phyloP scores from a whole-genome alignment of 2,797 vertebrate genomes.

The Chiropotes sagulatus region DNA sequence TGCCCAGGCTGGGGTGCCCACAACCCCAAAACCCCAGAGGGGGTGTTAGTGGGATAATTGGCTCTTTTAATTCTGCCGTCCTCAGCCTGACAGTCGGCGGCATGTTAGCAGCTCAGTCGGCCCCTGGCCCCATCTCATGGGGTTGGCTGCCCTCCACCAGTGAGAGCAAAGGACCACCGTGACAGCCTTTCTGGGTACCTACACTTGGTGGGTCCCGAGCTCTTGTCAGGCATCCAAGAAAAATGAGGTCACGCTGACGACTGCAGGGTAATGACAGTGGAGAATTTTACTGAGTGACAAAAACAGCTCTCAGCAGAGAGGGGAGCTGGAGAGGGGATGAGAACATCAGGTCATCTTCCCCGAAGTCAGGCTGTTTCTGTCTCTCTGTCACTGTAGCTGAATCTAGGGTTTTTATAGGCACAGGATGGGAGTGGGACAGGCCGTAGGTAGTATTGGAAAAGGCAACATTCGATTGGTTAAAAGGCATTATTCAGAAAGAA shows the following conservation, averaged over 20 bases:
- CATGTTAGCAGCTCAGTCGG: background rate
- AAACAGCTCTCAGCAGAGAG: background rate
- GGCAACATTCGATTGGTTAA: background rate
- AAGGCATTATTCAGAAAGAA: background rate
- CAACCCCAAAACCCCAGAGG: background rate
- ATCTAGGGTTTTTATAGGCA: background rate
- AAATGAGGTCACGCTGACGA: background rate
- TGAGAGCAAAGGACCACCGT: background rate
- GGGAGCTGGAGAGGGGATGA: background rate
- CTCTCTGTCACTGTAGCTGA: background rate
- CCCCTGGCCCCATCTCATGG: background rate
- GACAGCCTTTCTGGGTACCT: background rate
- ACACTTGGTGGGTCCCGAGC: background rate
- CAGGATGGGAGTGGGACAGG: background rate
- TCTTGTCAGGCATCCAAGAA: background rate
- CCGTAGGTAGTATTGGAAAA: background rate
- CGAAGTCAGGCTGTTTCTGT: background rate
- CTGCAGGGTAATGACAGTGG: background rate
- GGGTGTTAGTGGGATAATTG: background rate
- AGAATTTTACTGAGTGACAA: background rate
- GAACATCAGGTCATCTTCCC: background rate
- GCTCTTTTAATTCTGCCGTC: background rate
- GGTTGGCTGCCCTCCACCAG: background rate
- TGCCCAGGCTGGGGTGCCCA: background rate
- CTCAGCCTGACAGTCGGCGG: background rate